phyloP scores from a whole-genome alignment of 2,113 vertebrate species.

The Spea multiplicata region DNA sequence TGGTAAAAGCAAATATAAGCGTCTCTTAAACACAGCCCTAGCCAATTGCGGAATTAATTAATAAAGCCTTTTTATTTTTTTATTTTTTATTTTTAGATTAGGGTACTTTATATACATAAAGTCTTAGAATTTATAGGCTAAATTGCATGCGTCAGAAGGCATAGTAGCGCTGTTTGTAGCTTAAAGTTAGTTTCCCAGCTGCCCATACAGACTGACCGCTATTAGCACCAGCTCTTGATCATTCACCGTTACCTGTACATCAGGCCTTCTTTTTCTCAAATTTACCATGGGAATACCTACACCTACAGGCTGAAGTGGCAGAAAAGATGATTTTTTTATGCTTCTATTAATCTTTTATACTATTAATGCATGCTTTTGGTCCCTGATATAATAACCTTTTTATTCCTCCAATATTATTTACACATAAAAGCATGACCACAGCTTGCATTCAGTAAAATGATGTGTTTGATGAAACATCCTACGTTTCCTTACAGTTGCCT shows the following conservation, averaged over 20 bases:
- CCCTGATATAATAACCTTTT: too few relatives aligned
- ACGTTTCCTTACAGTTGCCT: too few relatives aligned
- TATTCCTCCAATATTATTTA: too few relatives aligned
- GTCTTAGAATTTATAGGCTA: background rate
- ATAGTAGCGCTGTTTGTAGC: background rate
- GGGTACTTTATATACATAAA: background rate
- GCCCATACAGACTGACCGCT: slow-evolving; percentile 54
- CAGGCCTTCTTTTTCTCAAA: slow-evolving; percentile 73
- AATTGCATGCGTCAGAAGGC: slow-evolving; percentile 63
- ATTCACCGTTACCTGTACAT: slow-evolving; percentile 66
- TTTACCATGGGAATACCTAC: slow-evolving; percentile 76
- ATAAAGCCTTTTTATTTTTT: slow-evolving; percentile 1
- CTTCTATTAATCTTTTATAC: background rate
- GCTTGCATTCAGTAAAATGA: too few relatives aligned
- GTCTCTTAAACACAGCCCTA: background rate
- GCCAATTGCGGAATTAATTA: background rate
- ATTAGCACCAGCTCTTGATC: slow-evolving; percentile 56
- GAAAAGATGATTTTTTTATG: slow-evolving; percentile 50
- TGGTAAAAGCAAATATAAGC: background rate
- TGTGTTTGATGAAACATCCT: too few relatives aligned
- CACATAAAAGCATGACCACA: too few relatives aligned
- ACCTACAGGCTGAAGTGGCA: slow-evolving; percentile 77
- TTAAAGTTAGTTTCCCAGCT: slow-evolving; percentile 49
- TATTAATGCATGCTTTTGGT: too few relatives aligned
- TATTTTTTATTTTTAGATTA: too few relatives aligned